Base-by-base conservation (phyloP, 2,888 invertebrate genomes). In the Drosophila setosimentum region DNA sequence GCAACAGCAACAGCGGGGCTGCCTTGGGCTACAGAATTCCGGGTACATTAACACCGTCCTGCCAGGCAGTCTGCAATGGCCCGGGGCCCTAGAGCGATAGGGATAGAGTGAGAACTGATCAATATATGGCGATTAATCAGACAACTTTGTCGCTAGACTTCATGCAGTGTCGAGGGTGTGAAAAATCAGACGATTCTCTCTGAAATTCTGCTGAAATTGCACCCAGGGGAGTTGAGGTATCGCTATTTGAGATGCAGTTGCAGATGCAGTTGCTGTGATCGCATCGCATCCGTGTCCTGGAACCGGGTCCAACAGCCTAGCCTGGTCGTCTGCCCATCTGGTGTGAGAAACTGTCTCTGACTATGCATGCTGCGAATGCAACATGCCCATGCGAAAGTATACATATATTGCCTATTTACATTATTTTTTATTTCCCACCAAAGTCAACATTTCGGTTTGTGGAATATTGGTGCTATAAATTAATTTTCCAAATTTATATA, bases 51-150 rank as follows among this genome's bases (percentile, higher is more conserved):
- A 78, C 85, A 68, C 70, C 62, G 66, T 27, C 59, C 73, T 68
- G 81, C 72, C 85, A 84, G 60, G 67, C 76, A 80, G 86, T 86
- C 85, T 87, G 76, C 81, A 60, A 76, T 59, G 50, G 68, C 71
- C 59, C 55, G 68, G 57, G 40, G 50, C 55, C 78, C 42, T 24
- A 50, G 45, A 13, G 32, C 55, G n/a, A 57, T 32, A 35, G 40
- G 11, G 29, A 68, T 24, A 30, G 29, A 57, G 29, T 10, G 18
- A 33, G 21, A 29, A 30, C 73, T 87, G 90, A 89, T 87, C 86
- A 88, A 87, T 85, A 89, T 82, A 79, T 80, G 77, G 77, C 89
- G 88, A 87, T 87, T 87, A 87, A 87, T 87, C 86, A 89, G 81
- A 63, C 65, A 63, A 89, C 80, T 90, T 80, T 86, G 90, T 90